A percentile compares a stretch with the other conserved stretches of the same genome.
These are phyloP conservation scores for Lacerta agilis DNA, from an alignment of 2,797 vertebrate species.

Conservation along the genomic window DNA sequence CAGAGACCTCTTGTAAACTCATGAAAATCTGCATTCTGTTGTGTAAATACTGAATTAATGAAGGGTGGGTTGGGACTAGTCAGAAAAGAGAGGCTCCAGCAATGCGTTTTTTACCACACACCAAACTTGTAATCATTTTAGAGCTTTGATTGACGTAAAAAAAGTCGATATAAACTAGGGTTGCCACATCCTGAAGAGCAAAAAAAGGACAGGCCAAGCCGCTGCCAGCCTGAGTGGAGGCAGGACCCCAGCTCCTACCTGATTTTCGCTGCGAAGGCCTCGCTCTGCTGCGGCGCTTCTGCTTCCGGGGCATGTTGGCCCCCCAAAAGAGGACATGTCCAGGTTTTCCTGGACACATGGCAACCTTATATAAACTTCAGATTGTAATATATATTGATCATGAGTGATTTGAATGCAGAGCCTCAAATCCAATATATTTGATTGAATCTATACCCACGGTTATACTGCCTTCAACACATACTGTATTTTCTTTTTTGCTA, in stretches of 20 bases:
- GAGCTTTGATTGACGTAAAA: conserved; percentile 34
- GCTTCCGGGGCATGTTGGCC: too few relatives aligned
- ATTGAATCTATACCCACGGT: conserved; percentile 58
- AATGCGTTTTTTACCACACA: conserved; percentile 50
- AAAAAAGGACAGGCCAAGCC: too few relatives aligned
- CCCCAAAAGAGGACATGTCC: too few relatives aligned
- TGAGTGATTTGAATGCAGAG: conserved; percentile 2
- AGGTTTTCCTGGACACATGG: too few relatives aligned
- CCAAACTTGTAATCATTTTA: conserved; percentile 44
- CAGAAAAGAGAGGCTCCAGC: conserved; percentile 27
- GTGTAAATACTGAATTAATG: conserved; percentile 23
- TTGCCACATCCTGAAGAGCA: too few relatives aligned
- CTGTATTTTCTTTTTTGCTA: conserved; percentile 34
- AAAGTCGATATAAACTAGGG: neutral
- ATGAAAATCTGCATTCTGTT: conserved; percentile 41
- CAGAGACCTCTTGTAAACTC: conserved; percentile 9
- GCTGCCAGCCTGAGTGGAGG: too few relatives aligned
- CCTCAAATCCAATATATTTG: conserved; percentile 44
- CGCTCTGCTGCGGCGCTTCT: too few relatives aligned
- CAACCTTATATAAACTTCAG: neutral
- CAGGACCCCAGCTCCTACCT: too few relatives aligned
- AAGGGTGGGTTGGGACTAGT: neutral
- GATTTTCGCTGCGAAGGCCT: too few relatives aligned
- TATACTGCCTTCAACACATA: conserved; percentile 58
- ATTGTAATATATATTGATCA: conserved; percentile 27